Conservation (phyloP, 2,888 invertebrate genomes). For the Bellardia bayeri region DNA sequence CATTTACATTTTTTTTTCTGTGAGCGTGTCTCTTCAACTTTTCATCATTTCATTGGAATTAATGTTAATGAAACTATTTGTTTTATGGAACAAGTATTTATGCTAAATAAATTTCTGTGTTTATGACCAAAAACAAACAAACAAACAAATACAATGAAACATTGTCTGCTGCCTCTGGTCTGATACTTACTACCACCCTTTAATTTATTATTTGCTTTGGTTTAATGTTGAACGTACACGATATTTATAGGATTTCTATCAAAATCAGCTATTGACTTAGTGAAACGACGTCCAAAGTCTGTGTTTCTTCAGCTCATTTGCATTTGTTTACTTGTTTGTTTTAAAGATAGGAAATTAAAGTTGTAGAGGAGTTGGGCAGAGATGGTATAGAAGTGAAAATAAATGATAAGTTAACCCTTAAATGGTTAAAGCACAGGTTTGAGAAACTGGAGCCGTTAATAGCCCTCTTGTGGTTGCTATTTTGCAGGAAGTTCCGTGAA, state of each 20-base stretch:
- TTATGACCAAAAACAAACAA: slow-evolving; percentile 27
- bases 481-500: too few relatives aligned
- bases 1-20: neutral
- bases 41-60: slow-evolving; percentile 29
- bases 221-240: neutral
- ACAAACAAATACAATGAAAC: neutral
- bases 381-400: neutral
- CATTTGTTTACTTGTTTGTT: slow-evolving; percentile 8
- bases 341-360: neutral
- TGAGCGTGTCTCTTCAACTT: neutral
- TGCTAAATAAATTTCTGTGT: slow-evolving; percentile 45
- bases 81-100: neutral
- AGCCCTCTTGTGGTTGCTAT: too few relatives aligned
- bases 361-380: neutral
- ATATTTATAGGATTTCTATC: slow-evolving; percentile 37
- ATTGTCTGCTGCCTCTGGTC: neutral
- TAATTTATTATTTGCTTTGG: neutral
- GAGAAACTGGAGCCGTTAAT: too few relatives aligned
- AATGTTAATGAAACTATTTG: slow-evolving; percentile 65
- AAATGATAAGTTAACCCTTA: neutral
- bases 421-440: too few relatives aligned
- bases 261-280: slow-evolving; percentile 30
- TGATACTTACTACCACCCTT: neutral
- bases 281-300: neutral
- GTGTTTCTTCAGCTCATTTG: slow-evolving; percentile 34